Conservation (phyloP, 2,797 vertebrate genomes). For the Poeciliopsis turneri region DNA sequence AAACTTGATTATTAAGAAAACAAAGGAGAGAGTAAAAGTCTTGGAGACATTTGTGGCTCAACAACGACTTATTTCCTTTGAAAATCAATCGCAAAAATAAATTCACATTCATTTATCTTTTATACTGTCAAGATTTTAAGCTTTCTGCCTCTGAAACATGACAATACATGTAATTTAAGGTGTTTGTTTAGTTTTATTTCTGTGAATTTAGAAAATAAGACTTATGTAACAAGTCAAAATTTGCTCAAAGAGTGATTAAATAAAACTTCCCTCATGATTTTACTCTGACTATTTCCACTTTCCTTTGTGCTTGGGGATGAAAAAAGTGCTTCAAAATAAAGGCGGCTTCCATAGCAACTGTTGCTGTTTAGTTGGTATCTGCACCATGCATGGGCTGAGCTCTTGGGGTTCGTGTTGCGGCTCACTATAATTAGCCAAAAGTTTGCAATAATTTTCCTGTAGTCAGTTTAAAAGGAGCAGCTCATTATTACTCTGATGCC, state of each 20-base stretch:
- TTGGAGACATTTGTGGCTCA: not conserved
- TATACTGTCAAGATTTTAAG: not conserved
- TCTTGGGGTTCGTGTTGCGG: constrained; percentile 56
- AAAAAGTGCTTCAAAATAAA: constrained; percentile 19
- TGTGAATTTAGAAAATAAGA: not conserved
- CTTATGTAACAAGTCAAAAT: not conserved
- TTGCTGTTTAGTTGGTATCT: constrained; percentile 65
- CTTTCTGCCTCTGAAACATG: not conserved
- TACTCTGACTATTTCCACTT: constrained; percentile 10
- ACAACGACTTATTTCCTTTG: not conserved
- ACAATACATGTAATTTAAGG: not conserved
- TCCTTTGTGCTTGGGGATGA: not conserved
- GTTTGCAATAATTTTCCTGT: constrained; percentile 53
- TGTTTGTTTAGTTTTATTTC: not conserved
- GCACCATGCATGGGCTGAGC: constrained; percentile 18
- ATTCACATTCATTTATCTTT: not conserved
- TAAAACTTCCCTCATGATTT: constrained; percentile 27
- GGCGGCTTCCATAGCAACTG: constrained; percentile 66
- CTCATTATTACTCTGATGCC: constrained; percentile 37
- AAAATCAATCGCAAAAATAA: not conserved
- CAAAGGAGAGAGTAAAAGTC: not conserved
- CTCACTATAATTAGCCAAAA: constrained; percentile 71
- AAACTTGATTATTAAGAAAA: not conserved
- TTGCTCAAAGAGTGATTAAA: not conserved
- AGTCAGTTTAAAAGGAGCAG: constrained; percentile 41